Conservation (phyloP, 2,797 vertebrate species). For the Acipenser transmontanus region DNA sequence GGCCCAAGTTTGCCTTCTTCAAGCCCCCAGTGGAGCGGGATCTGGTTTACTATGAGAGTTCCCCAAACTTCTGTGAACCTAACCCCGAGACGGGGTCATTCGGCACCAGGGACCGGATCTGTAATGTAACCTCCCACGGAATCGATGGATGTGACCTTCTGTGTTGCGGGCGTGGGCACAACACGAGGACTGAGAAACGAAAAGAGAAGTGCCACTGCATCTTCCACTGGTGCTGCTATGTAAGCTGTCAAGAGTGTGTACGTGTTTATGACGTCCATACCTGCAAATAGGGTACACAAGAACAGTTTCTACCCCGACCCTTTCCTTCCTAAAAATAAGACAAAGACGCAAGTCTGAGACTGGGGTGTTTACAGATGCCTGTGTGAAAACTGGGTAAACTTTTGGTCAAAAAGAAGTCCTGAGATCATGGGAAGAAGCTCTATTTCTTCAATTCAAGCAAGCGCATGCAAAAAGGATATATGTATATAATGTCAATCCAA, state of each 20-base stretch:
- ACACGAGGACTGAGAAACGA: constrained; percentile 85
- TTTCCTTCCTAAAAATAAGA: constrained; percentile 14
- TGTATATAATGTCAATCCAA: background rate
- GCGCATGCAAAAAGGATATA: background rate
- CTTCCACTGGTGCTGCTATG: constrained; percentile 98
- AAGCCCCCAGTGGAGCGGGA: constrained; percentile 90
- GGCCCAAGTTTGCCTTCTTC: constrained; percentile 91
- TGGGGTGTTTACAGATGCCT: constrained; percentile 26
- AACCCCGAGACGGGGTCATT: constrained; percentile 92
- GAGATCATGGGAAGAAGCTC: constrained; percentile 4
- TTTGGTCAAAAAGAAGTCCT: background rate
- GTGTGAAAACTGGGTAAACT: background rate
- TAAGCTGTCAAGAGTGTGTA: constrained; percentile 92
- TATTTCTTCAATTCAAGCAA: background rate
- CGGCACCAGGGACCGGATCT: constrained; percentile 84
- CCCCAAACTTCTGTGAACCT: constrained; percentile 94
- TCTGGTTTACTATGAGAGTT: constrained; percentile 91
- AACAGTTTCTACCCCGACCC: no score
- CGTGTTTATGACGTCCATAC: constrained; percentile 91
- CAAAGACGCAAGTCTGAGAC: constrained; percentile 21
- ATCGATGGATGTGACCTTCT: constrained; percentile 94
- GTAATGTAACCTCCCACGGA: constrained; percentile 90
- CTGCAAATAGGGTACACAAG: constrained; percentile 71
- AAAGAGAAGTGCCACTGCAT: constrained; percentile 95
- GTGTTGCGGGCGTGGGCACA: constrained; percentile 94